A percentile compares a stretch with the other conserved stretches of the same genome.
These are phyloP conservation scores for Suricata suricatta DNA, from an alignment of 2,113 vertebrate species.

Conservation along the genomic window DNA sequence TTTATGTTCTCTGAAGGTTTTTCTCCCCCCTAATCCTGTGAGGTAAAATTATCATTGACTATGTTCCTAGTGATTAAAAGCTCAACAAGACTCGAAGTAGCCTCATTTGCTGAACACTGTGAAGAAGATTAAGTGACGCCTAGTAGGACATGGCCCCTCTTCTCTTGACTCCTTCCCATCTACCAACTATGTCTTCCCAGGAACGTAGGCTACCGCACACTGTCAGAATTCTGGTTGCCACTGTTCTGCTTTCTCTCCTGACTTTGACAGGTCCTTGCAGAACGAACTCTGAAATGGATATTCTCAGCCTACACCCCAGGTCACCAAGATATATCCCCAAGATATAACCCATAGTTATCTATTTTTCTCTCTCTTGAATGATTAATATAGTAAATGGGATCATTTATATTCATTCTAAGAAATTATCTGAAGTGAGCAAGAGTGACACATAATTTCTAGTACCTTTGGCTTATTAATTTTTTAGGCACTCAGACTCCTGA, in stretches of 20 bases:
- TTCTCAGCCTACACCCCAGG: no score
- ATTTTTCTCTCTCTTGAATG: background rate
- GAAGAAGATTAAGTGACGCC: background rate
- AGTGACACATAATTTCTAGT: background rate
- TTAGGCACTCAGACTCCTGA: background rate
- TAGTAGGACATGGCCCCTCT: background rate
- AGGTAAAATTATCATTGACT: background rate
- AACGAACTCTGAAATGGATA: background rate
- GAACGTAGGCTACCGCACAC: background rate
- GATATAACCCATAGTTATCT: background rate
- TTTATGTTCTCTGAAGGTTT: background rate
- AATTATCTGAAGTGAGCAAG: background rate
- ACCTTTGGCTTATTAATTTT: background rate
- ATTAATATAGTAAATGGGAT: background rate
- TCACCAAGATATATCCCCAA: background rate
- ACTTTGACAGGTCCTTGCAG: background rate
- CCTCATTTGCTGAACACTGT: background rate
- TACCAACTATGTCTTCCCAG: background rate
- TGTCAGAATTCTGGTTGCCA: background rate
- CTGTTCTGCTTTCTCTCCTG: background rate
- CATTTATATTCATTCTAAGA: background rate
- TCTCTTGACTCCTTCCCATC: background rate
- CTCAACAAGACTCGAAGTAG: background rate
- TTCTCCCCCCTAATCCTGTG: background rate
- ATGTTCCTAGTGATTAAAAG: background rate